Evolutionary conservation across 2,113 vertebrate genomes (phyloP).

Genomic region (Gallinago media): DNA sequence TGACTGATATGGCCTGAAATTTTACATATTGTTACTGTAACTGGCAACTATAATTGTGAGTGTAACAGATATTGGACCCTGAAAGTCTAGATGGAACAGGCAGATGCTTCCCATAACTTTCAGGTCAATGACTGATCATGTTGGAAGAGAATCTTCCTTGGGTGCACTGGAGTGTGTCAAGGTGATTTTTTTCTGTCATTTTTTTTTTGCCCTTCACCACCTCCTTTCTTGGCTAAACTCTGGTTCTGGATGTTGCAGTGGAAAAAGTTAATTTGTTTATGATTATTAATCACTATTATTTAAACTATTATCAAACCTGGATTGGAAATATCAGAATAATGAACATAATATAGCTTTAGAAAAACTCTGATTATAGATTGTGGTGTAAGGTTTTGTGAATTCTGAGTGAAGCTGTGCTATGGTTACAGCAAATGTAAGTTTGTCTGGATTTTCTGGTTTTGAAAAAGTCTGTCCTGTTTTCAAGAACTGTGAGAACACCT

Average conservation of each 20-base stretch:
- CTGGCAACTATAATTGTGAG: neutral
- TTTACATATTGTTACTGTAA: neutral
- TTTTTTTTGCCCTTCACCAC: neutral
- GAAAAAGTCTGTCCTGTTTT: neutral
- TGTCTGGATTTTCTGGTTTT: neutral
- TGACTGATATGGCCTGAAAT: neutral
- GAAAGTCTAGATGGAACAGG: neutral
- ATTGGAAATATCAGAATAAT: neutral
- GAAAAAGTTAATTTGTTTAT: neutral
- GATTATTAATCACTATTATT: neutral
- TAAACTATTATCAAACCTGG: neutral
- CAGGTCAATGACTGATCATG: neutral
- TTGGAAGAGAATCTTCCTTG: neutral
- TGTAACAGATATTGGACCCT: neutral
- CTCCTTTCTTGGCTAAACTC: neutral
- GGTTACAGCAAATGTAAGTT: neutral
- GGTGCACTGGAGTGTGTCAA: neutral
- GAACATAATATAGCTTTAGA: neutral
- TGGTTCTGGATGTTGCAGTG: neutral
- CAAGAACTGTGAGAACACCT: neutral
- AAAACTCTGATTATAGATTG: neutral
- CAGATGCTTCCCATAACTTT: neutral
- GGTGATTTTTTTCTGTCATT: neutral
- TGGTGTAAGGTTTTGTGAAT: neutral
- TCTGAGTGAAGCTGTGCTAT: neutral